Evolutionary conservation across 2,797 vertebrate species (phyloP).

Genomic region (Columba guinea): DNA sequence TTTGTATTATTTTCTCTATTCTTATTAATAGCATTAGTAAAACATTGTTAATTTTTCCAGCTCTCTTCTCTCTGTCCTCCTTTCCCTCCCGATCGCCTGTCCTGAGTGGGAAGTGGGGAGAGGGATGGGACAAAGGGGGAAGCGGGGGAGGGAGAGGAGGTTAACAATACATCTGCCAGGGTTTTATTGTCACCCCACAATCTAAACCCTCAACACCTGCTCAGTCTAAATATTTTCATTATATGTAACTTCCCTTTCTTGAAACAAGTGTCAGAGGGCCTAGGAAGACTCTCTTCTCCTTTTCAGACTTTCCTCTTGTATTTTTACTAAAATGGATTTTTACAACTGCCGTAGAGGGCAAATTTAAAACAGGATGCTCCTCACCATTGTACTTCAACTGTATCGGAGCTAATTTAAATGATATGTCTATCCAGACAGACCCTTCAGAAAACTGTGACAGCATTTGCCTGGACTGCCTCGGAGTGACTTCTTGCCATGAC

Average conservation of each 20-base stretch:
- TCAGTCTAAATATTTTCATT: not conserved
- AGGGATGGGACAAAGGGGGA: too few relatives aligned
- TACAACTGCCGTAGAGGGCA: not conserved
- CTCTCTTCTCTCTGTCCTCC: too few relatives aligned
- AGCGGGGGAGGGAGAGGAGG: too few relatives aligned
- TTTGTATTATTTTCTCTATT: too few relatives aligned
- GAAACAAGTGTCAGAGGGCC: not conserved
- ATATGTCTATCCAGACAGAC: not conserved
- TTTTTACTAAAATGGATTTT: not conserved
- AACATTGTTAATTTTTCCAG: too few relatives aligned
- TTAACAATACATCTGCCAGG: too few relatives aligned
- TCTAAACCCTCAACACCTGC: too few relatives aligned
- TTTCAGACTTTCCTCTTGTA: not conserved
- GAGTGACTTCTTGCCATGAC: not conserved
- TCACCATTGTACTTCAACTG: not conserved
- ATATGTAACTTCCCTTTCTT: not conserved
- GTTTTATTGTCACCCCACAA: too few relatives aligned
- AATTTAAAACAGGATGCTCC: not conserved
- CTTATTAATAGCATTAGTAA: too few relatives aligned
- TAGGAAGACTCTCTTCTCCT: not conserved
- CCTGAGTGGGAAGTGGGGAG: too few relatives aligned
- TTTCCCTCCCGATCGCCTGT: too few relatives aligned
- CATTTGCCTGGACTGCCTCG: not conserved
- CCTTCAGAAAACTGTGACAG: not conserved
- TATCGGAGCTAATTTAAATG: not conserved